These are phyloP conservation scores for Myxocyprinus asiaticus DNA, from an alignment of 2,113 vertebrate species.

Conservation along the genomic window DNA sequence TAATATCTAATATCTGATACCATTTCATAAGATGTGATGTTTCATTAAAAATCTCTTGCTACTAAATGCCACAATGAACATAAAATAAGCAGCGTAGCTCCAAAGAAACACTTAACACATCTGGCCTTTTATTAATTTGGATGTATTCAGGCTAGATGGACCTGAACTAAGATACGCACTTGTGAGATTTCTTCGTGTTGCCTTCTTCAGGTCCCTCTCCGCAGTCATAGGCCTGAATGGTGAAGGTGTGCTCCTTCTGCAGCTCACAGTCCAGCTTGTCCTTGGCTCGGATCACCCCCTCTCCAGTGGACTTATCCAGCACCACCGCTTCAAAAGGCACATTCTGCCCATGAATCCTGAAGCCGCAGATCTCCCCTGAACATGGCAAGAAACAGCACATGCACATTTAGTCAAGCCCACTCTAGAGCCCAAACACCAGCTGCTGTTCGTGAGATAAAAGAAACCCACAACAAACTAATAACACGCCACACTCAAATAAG, in stretches of 20 bases:
- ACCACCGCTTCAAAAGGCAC: slow-evolving; percentile 97
- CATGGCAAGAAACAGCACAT: slow-evolving; percentile 53
- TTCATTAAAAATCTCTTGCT: too few species aligned
- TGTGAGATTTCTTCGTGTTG: slow-evolving; percentile 93
- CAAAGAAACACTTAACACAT: too few species aligned
- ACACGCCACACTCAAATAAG: slow-evolving; percentile 55
- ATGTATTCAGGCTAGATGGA: background rate
- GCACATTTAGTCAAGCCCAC: slow-evolving; percentile 53
- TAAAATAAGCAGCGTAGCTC: too few species aligned
- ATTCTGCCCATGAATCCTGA: slow-evolving; percentile 95
- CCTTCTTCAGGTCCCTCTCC: slow-evolving; percentile 89
- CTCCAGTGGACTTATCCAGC: slow-evolving; percentile 95
- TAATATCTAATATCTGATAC: too few species aligned
- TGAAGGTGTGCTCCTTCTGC: slow-evolving; percentile 95
- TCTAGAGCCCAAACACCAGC: slow-evolving; percentile 4
- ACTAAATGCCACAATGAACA: too few species aligned
- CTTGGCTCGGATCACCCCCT: slow-evolving; percentile 90
- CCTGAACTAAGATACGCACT: slow-evolving; percentile 76
- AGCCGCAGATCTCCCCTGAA: slow-evolving; percentile 96
- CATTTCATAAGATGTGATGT: too few species aligned
- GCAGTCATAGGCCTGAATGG: slow-evolving; percentile 96
- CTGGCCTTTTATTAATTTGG: background rate
- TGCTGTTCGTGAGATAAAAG: slow-evolving; percentile 12
- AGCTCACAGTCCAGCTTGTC: slow-evolving; percentile 95
- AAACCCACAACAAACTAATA: slow-evolving; percentile 54